Evolutionary conservation across 2,888 invertebrate genomes (phyloP).

Genomic region (Lasius platythorax): DNA sequence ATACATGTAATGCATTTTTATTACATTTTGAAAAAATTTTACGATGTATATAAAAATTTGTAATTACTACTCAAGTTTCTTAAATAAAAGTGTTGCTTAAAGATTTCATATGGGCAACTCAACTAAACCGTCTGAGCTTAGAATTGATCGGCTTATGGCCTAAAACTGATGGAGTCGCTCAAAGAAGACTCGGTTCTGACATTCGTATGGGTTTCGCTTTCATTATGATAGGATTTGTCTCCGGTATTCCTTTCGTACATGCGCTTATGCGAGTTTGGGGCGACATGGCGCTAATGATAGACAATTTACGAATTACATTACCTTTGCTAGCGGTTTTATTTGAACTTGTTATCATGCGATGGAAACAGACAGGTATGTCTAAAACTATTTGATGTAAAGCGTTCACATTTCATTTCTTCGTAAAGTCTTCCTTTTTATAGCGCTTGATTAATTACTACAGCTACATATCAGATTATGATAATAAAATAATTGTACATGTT

Average conservation of each 20-base stretch:
- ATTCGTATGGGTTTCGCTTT: not conserved
- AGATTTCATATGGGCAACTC: constrained; percentile 57
- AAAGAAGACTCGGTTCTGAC: not conserved
- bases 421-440: no score
- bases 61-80: not conserved
- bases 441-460: no score
- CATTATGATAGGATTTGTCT: not conserved
- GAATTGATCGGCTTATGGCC: constrained; percentile 53
- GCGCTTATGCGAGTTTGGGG: not conserved
- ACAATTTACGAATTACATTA: constrained; percentile 34
- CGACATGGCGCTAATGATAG: not conserved
- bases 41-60: no score
- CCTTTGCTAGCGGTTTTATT: not conserved
- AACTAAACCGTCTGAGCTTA: constrained; percentile 26
- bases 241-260: not conserved
- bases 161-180: not conserved
- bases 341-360: constrained; percentile 30
- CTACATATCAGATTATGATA: no score
- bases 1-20: no score
- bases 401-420: no score
- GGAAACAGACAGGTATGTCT: constrained; percentile 49
- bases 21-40: no score
- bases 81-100: no score
- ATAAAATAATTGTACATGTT: not conserved
- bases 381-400: not conserved